These are phyloP conservation scores for Ceratosolen fusciceps DNA, from an alignment of 1,140 invertebrate species.

Conservation along the genomic window DNA sequence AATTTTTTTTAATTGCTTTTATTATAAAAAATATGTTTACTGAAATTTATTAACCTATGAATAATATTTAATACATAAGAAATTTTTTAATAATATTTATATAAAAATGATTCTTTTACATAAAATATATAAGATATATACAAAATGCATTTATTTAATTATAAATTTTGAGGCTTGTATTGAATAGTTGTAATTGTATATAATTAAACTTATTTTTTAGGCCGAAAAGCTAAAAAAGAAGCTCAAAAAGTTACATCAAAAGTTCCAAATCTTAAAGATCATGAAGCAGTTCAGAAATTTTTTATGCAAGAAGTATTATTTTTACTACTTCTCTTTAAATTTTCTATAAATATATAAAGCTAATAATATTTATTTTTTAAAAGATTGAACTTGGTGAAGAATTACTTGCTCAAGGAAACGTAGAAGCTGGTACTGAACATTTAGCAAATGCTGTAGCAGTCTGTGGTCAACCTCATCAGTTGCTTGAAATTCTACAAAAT, in stretches of 20 bases:
- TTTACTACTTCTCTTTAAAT: neutral
- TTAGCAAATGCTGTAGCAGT: constrained; percentile 95
- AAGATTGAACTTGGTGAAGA: constrained; percentile 92
- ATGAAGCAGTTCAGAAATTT: constrained; percentile 93
- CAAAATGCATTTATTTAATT: too few species aligned
- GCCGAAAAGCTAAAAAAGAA: constrained; percentile 73
- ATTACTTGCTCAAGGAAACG: constrained; percentile 85
- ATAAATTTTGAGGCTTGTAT: too few species aligned
- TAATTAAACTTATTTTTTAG: too few species aligned
- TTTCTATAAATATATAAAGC: neutral
- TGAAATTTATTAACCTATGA: too few species aligned
- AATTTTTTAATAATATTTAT: too few species aligned
- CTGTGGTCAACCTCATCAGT: constrained; percentile 93
- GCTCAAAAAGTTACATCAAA: constrained; percentile 70
- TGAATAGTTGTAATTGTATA: too few species aligned
- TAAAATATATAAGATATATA: too few species aligned
- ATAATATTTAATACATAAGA: too few species aligned
- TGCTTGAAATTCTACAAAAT: constrained; percentile 92
- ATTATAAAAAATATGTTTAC: too few species aligned
- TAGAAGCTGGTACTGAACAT: constrained; percentile 94
- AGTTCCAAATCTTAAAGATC: constrained; percentile 90
- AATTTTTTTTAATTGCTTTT: too few species aligned
- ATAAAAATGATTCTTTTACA: too few species aligned
- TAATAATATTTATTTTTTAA: neutral
- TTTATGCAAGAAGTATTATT: constrained; percentile 83